Percentiles rank a stretch among this genome's conserved stretches.
These are phyloP conservation scores for Sebastes paucispinis DNA, from an alignment of 2,797 vertebrate genomes.

Conservation along the genomic window DNA sequence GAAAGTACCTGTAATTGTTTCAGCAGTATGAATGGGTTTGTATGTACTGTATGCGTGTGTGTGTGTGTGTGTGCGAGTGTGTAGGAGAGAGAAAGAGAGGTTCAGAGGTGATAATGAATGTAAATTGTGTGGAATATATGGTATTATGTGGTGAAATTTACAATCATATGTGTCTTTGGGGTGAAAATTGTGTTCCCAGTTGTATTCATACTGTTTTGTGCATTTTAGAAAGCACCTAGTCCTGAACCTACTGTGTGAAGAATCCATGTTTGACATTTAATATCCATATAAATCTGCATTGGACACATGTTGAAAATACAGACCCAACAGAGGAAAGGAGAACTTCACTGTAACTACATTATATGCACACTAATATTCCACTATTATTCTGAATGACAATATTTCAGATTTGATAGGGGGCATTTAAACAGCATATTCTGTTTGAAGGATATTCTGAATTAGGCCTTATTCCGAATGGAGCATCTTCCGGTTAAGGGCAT, in stretches of 20 bases:
- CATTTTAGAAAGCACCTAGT: background rate
- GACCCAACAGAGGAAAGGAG: background rate
- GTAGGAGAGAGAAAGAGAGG: background rate
- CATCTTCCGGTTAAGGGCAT: too few relatives aligned
- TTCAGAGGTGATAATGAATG: background rate
- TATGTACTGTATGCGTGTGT: background rate
- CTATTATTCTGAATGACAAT: too few relatives aligned
- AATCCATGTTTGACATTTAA: background rate
- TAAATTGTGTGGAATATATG: background rate
- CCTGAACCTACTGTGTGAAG: background rate
- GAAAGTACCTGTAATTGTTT: conserved; percentile 63
- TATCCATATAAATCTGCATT: background rate
- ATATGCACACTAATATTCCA: too few relatives aligned
- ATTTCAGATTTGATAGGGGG: too few relatives aligned
- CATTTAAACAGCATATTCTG: too few relatives aligned
- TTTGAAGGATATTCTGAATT: too few relatives aligned
- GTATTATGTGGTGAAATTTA: background rate
- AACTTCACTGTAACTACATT: background rate
- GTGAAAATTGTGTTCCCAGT: background rate
- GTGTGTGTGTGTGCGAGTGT: background rate
- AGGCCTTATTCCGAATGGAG: too few relatives aligned
- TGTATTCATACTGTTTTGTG: background rate
- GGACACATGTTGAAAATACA: background rate
- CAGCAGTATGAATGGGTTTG: conserved; percentile 13
- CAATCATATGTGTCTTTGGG: background rate